phyloP scores from a whole-genome alignment of 2,113 vertebrate genomes.

The Hyperopisus bebe region DNA sequence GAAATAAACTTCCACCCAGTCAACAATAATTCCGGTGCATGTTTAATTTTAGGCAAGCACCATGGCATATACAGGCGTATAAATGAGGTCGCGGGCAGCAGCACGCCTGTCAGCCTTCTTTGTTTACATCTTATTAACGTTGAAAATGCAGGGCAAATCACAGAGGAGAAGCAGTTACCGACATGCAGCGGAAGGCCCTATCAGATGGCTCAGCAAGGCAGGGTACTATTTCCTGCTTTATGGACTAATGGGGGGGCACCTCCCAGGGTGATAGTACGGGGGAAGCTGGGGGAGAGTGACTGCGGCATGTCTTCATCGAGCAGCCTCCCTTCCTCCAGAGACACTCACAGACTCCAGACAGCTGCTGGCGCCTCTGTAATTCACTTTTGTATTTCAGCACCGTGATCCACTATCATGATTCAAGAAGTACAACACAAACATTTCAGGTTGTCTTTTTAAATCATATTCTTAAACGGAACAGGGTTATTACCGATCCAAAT shows the following conservation, averaged over 20 bases:
- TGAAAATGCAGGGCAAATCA: not conserved
- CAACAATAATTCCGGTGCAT: not conserved
- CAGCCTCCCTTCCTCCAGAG: not conserved
- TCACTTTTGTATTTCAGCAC: not conserved
- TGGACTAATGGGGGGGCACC: not conserved
- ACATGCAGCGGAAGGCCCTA: not conserved
- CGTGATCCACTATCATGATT: not conserved
- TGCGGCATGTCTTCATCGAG: not conserved
- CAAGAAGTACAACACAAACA: not conserved
- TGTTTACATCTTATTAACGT: not conserved
- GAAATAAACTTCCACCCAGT: not conserved
- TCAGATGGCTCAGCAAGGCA: not conserved
- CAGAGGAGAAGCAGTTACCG: not conserved
- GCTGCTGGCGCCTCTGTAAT: not conserved
- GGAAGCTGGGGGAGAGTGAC: not conserved
- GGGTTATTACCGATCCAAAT: not conserved
- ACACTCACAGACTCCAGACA: not conserved
- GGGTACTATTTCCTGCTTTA: not conserved
- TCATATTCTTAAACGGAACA: not conserved
- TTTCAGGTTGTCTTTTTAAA: not conserved
- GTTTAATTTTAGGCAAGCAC: not conserved
- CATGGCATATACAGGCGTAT: not conserved
- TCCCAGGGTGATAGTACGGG: not conserved
- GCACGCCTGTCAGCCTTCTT: not conserved
- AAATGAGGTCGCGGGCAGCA: not conserved